These are phyloP conservation scores for Phoebastria nigripes DNA, from an alignment of 2,797 vertebrate species.

Conservation along the genomic window DNA sequence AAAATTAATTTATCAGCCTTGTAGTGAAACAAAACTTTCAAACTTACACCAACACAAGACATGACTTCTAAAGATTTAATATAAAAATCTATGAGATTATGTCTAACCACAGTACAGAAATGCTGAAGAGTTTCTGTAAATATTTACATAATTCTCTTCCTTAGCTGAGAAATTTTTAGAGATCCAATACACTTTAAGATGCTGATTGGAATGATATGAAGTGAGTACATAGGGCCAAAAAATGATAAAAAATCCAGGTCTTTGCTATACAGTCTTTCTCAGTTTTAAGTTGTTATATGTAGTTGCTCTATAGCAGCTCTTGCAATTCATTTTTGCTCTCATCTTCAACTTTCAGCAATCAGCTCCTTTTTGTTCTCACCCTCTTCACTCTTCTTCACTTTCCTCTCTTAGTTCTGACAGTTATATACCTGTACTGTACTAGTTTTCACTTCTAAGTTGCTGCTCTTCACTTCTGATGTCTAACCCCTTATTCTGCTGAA, in stretches of 20 bases:
- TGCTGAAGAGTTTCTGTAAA: neutral
- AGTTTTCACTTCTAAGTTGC: neutral
- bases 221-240: neutral
- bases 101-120: neutral
- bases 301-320: neutral
- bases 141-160: neutral
- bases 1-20: neutral
- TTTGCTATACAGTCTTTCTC: neutral
- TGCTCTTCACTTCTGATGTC: neutral
- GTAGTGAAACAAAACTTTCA: neutral
- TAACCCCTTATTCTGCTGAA: neutral
- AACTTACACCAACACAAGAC: neutral
- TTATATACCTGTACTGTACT: neutral
- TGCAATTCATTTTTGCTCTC: neutral
- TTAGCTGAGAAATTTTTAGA: neutral
- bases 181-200: neutral
- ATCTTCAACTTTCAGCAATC: neutral
- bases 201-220: neutral
- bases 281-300: neutral
- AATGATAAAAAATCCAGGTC: neutral
- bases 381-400: neutral
- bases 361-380: neutral
- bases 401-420: neutral
- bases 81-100: neutral
- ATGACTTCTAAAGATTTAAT: neutral